A percentile compares a stretch with the other conserved stretches of the same genome.
Conservation (phyloP, 2,797 vertebrate species). For the Alosa sapidissima region DNA sequence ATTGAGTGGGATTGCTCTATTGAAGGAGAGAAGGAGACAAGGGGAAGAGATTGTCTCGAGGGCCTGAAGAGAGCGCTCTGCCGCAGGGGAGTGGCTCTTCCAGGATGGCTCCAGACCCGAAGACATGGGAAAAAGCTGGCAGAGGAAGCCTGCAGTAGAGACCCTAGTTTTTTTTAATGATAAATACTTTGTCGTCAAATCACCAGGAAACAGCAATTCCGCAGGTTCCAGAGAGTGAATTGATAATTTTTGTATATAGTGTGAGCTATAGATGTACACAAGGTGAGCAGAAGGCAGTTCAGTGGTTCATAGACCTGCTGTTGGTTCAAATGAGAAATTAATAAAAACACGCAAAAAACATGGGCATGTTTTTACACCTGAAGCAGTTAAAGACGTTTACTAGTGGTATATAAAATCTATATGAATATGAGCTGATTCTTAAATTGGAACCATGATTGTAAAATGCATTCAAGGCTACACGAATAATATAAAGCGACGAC, state of each 20-base stretch:
- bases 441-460: neutral
- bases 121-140: neutral
- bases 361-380: too few relatives aligned
- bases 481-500: too few relatives aligned
- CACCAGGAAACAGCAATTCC: neutral
- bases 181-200: neutral
- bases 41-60: slow-evolving; percentile 29
- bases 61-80: slow-evolving; percentile 11
- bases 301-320: too few relatives aligned
- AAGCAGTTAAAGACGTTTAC: too few relatives aligned
- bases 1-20: slow-evolving; percentile 40
- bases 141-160: neutral
- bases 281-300: neutral
- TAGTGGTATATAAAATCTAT: too few relatives aligned
- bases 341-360: neutral
- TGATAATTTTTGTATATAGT: neutral
- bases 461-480: neutral
- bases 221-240: neutral
- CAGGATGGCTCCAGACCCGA: neutral
- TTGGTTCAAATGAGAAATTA: neutral
- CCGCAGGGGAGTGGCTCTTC: neutral
- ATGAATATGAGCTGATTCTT: too few relatives aligned
- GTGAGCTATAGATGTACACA: too few relatives aligned
- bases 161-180: neutral
- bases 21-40: slow-evolving; percentile 29